Evolutionary conservation across 2,113 vertebrate genomes (phyloP).

Genomic region (Circaetus gallicus): DNA sequence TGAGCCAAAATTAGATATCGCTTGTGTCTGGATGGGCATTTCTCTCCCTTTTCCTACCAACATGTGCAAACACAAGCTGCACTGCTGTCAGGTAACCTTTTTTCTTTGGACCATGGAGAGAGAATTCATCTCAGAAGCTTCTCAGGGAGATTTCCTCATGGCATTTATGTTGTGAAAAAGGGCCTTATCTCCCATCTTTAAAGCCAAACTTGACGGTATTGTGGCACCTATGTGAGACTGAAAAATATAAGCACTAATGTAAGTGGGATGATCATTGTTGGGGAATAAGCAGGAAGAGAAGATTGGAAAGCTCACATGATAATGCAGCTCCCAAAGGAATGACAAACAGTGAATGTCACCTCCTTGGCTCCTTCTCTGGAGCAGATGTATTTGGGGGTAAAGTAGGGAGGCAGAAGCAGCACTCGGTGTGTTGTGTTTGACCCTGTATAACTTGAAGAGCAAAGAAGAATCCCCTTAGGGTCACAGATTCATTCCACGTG

Average conservation of each 20-base stretch:
- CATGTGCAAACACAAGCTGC: not conserved
- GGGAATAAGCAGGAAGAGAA: not conserved
- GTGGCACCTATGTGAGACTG: not conserved
- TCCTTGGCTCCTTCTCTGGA: not conserved
- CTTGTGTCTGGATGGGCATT: not conserved
- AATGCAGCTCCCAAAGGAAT: not conserved
- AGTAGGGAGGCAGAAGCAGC: not conserved
- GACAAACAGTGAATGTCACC: not conserved
- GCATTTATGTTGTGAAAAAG: not conserved
- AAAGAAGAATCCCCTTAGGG: not conserved
- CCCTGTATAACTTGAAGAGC: not conserved
- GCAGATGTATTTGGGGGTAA: not conserved
- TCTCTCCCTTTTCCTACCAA: not conserved
- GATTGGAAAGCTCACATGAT: not conserved
- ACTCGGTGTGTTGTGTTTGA: not conserved
- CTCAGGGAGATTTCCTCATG: not conserved
- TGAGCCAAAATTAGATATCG: not conserved
- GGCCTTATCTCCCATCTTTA: not conserved
- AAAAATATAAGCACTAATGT: not conserved
- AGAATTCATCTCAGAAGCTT: not conserved
- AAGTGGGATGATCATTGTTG: not conserved
- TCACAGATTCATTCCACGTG: not conserved
- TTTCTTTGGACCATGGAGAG: not conserved
- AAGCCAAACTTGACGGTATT: not conserved
- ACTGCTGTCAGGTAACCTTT: not conserved